Conservation (phyloP, 2,888 invertebrate genomes). For the Alsophila aescularia region DNA sequence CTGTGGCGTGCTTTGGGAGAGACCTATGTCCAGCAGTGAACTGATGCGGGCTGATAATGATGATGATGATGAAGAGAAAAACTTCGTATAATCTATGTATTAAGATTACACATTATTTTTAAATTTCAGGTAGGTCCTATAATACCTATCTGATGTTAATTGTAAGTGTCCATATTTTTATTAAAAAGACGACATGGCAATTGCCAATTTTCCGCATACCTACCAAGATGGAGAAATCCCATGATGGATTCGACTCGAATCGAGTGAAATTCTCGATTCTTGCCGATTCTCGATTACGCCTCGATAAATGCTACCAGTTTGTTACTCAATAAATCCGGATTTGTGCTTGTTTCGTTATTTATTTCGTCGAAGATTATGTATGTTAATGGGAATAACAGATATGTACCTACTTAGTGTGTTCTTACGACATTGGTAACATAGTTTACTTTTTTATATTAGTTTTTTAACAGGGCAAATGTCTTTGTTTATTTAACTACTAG, state of each 20-base stretch:
- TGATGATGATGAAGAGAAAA: no score
- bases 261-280: slow-evolving; percentile 57
- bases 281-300: slow-evolving; percentile 50
- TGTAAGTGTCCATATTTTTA: no score
- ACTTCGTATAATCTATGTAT: no score
- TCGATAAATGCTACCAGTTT: slow-evolving; percentile 61
- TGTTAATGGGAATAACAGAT: slow-evolving; percentile 41
- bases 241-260: slow-evolving; percentile 36
- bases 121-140: no score
- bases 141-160: no score
- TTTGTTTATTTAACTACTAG: no score
- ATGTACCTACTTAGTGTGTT: slow-evolving; percentile 29
- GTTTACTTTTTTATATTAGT: no score
- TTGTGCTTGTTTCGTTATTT: slow-evolving; percentile 43
- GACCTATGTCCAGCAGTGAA: no score
- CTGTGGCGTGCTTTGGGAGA: no score
- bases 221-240: slow-evolving; percentile 49
- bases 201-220: slow-evolving; percentile 46
- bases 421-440: slow-evolving; percentile 43
- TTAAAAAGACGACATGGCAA: slow-evolving; percentile 1
- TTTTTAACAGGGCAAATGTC: no score
- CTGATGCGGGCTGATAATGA: not conserved
- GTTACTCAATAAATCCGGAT: slow-evolving; percentile 61
- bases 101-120: no score
- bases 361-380: slow-evolving; percentile 47